A percentile compares a stretch with the other conserved stretches of the same genome.
Conservation (phyloP, 2,797 vertebrate genomes). For the Gambelia wislizenii region DNA sequence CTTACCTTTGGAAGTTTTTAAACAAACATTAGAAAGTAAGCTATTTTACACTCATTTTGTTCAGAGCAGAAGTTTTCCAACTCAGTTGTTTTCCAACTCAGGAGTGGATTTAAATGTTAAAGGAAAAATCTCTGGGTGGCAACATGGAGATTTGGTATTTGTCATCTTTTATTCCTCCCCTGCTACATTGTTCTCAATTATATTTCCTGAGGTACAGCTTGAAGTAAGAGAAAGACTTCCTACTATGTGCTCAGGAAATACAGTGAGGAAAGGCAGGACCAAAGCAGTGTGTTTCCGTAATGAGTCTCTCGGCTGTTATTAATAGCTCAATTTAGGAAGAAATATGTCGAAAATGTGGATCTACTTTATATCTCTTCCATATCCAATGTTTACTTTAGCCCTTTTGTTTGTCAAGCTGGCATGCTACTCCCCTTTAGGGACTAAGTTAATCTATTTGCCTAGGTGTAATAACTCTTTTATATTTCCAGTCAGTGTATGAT, state of each 20-base stretch:
- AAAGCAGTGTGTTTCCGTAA: slow-evolving; percentile 42
- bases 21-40: not conserved
- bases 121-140: not conserved
- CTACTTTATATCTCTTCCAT: slow-evolving; percentile 47
- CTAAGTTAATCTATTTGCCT: slow-evolving; percentile 49
- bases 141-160: not conserved
- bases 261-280: slow-evolving; percentile 18
- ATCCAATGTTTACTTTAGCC: slow-evolving; percentile 52
- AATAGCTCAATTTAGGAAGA: slow-evolving; percentile 55
- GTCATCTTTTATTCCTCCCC: not conserved
- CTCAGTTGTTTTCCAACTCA: not conserved
- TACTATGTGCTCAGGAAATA: slow-evolving; percentile 29
- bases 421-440: slow-evolving; percentile 16
- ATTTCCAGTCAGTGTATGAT: slow-evolving; percentile 55
- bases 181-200: not conserved
- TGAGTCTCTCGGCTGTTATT: slow-evolving; percentile 51
- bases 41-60: slow-evolving; percentile 17
- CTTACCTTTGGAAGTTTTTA: slow-evolving; percentile 20
- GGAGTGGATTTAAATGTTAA: not conserved
- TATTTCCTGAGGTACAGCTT: not conserved
- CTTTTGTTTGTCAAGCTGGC: slow-evolving; percentile 56
- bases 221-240: not conserved
- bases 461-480: slow-evolving; percentile 49
- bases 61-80: slow-evolving; percentile 14
- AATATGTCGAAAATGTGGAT: slow-evolving; percentile 46